Conservation (phyloP, 2,113 vertebrate species). For the Fregata magnificens region DNA sequence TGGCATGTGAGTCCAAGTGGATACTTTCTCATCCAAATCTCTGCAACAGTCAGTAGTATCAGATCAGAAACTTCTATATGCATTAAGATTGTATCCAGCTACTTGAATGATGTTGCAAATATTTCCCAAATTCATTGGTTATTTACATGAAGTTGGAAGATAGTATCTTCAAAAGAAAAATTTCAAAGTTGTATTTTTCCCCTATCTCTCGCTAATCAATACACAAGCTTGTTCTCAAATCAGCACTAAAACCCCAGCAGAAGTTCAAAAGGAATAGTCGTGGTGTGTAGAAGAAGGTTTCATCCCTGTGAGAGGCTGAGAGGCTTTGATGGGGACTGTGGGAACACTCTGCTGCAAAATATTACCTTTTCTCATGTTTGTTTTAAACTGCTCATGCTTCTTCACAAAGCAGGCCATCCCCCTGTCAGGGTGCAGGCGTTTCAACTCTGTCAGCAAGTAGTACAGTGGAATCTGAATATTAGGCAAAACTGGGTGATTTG, state of each 20-base stretch:
- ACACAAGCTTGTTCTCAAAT: neutral
- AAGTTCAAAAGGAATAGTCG: conserved; percentile 4
- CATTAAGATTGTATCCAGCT: neutral
- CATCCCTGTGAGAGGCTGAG: neutral
- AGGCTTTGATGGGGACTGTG: neutral
- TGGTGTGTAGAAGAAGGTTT: neutral
- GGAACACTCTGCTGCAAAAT: neutral
- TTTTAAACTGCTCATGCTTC: neutral
- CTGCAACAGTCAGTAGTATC: neutral
- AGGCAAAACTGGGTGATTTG: neutral
- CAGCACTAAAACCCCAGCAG: neutral
- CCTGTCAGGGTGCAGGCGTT: rapidly evolving
- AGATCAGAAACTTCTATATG: neutral
- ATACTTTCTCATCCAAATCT: neutral
- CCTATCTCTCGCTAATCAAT: neutral
- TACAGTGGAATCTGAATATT: neutral
- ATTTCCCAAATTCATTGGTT: neutral
- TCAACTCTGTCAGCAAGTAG: neutral
- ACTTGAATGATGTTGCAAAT: neutral
- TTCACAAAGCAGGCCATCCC: neutral
- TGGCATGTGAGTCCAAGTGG: neutral
- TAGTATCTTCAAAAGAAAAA: neutral
- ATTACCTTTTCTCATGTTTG: neutral
- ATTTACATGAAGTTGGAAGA: neutral
- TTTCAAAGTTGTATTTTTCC: conserved; percentile 7